A percentile compares a stretch with the other conserved stretches of the same genome.
phyloP scores from a whole-genome alignment of 2,888 invertebrate genomes.

The Diplolepis rosae region DNA sequence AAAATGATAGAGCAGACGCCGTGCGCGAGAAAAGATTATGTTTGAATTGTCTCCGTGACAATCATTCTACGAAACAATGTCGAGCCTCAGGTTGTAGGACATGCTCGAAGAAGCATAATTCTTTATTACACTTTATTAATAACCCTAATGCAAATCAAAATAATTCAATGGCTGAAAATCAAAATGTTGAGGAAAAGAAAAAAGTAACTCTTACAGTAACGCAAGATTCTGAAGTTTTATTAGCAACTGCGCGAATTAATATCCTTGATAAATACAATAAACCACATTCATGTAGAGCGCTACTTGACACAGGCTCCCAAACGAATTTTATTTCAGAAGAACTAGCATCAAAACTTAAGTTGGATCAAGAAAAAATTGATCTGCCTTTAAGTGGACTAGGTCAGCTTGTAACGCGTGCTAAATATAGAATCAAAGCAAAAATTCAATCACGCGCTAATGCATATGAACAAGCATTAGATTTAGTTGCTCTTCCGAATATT shows the following conservation, averaged over 20 bases:
- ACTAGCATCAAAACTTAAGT: not conserved
- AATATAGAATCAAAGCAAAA: not conserved
- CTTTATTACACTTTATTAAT: not conserved
- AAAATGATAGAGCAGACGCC: no score
- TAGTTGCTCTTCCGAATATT: conserved; percentile 8
- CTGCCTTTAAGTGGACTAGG: not conserved
- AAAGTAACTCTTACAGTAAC: not conserved
- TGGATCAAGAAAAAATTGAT: no score
- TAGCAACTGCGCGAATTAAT: not conserved
- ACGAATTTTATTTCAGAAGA: conserved; percentile 16
- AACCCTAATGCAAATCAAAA: not conserved
- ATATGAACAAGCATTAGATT: not conserved
- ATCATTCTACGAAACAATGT: not conserved
- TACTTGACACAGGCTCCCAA: conserved; percentile 14
- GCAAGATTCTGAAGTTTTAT: not conserved
- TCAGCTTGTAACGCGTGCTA: not conserved
- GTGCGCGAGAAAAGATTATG: no score
- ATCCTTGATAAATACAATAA: not conserved
- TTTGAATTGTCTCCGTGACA: not conserved
- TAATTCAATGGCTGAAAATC: not conserved
- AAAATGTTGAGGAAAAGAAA: not conserved
- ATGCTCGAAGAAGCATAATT: not conserved
- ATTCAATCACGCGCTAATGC: not conserved
- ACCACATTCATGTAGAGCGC: not conserved
- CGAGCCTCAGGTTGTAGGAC: no score